Evolutionary conservation across 1,140 invertebrate genomes (phyloP), one percentile per base, ranked within the genome.

Genomic region (Bemisia tabaci): DNA sequence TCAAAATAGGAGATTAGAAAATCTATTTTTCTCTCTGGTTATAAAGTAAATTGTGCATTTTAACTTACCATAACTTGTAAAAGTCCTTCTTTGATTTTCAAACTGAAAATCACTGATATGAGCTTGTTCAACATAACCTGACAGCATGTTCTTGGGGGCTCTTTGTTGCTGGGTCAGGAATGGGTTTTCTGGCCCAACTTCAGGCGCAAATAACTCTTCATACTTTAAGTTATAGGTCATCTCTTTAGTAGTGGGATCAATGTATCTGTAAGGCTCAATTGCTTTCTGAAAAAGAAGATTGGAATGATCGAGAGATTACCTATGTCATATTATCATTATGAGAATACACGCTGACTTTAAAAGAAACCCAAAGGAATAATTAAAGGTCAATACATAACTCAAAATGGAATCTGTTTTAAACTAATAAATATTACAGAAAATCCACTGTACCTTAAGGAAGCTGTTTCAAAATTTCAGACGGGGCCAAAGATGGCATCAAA

Each of bases 91-190:
- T 75, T 99, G 95, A 76, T 93, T 95, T 79, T 99, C 97, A 85
- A 99, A 99, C 72, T 98, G 91, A 79, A 98, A 99, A 73, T 94
- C 91, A 79, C 88, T 97, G 26, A 99, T 86, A 78, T 97, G 92
- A 2, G 95, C 93, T 71, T 89, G 85, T 76, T 99, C 97, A 2
- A 97, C 90, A 82, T 87, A 97, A 17, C 97, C 97, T 25, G 95
- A 88, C 0, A 99, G 78, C 68, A 90, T 96, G 76, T 99, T 99
- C 75, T 93, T 92, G 1, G 81, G 74, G 1, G 93, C 89, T 70
- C 83, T 85, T 77, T 94, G 87, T 74, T 97, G 94, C 73, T 92
- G 83, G 0, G 93, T 94, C 78, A 90, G 86, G 75, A 90, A 92
- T 1, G 95, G 95, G 81, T 97, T 94, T 72, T 88, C 85, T 2